A percentile compares a stretch with the other conserved stretches of the same genome.
Conservation (phyloP, 1,140 invertebrate genomes). For the Achroia grisella region DNA sequence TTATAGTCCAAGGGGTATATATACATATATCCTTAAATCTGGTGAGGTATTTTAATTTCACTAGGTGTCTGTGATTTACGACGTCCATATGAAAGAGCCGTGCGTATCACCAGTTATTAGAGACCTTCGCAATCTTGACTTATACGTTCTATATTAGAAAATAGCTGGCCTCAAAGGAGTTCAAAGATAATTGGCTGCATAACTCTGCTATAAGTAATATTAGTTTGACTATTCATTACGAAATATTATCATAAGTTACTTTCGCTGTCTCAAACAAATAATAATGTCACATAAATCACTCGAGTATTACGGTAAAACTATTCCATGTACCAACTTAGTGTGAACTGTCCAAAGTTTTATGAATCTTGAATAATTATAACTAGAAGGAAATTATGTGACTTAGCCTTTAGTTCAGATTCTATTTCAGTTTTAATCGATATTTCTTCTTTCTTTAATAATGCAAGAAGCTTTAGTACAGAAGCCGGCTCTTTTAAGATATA, state of each 20-base stretch:
- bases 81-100: conserved; percentile 32
- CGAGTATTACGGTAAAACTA: conserved; percentile 2
- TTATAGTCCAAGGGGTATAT: conserved; percentile 17
- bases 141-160: no score
- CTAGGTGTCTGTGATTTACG: conserved; percentile 29
- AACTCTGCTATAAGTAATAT: conserved; percentile 21
- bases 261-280: conserved; percentile 16
- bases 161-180: conserved; percentile 4
- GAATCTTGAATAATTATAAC: background rate
- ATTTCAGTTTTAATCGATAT: no score
- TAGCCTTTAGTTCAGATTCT: background rate
- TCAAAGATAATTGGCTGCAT: conserved; percentile 12
- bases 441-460: no score
- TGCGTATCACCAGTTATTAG: conserved; percentile 14
- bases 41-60: conserved; percentile 27
- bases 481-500: no score
- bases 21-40: conserved; percentile 16
- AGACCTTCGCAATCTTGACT: no score
- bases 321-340: conserved; percentile 1
- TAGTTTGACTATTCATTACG: conserved; percentile 31
- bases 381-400: no score
- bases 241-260: conserved; percentile 21
- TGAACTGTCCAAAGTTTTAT: conserved; percentile 3
- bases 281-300: conserved; percentile 7
- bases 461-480: no score